Evolutionary conservation across 2,888 invertebrate species (phyloP).

Genomic region (Mamestra brassicae): DNA sequence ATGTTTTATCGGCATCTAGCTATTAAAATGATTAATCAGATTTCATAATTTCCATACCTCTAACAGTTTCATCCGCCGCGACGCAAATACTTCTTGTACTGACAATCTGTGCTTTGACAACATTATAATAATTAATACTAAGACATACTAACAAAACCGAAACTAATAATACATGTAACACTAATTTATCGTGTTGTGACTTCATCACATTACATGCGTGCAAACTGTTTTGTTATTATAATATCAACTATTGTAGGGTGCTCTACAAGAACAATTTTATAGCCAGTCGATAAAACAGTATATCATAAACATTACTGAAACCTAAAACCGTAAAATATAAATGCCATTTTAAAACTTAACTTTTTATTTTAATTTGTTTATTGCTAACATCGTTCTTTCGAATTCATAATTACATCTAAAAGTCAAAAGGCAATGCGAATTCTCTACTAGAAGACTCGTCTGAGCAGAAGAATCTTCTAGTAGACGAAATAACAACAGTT

Average conservation of each 20-base stretch:
- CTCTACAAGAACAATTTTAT: conserved; percentile 26
- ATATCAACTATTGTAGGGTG: neutral
- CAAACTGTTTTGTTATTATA: neutral
- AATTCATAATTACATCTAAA: neutral
- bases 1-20: neutral
- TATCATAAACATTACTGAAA: too few relatives aligned
- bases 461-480: too few relatives aligned
- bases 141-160: conserved; percentile 27
- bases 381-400: neutral
- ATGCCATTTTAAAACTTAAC: neutral
- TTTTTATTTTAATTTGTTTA: neutral
- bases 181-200: neutral
- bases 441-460: neutral
- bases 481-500: too few relatives aligned
- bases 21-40: neutral
- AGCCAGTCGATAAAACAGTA: neutral
- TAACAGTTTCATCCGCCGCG: conserved; percentile 9
- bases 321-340: conserved; percentile 27
- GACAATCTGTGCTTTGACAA: neutral
- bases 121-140: neutral
- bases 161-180: conserved; percentile 4
- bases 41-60: conserved; percentile 32
- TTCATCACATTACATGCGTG: conserved; percentile 21
- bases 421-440: neutral
- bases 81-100: conserved; percentile 13